Percentiles rank a stretch among this genome's conserved stretches.
phyloP scores from a whole-genome alignment of 2,113 vertebrate genomes.

The Antigone vipio region DNA sequence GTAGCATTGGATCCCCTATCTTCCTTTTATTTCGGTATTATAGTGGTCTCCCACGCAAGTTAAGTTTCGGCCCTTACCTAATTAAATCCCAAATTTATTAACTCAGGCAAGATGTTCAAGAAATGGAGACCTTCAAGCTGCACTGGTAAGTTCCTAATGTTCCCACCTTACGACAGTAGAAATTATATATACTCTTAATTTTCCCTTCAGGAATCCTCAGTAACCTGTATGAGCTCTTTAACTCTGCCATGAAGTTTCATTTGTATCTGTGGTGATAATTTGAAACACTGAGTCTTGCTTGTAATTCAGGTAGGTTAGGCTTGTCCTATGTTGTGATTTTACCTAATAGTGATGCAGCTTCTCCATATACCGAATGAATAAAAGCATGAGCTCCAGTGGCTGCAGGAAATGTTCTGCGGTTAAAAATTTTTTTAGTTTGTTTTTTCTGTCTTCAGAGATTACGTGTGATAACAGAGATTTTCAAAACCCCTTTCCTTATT shows the following conservation, averaged over 20 bases:
- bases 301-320: neutral
- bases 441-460: neutral
- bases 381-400: neutral
- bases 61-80: neutral
- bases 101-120: neutral
- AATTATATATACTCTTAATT: neutral
- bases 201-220: neutral
- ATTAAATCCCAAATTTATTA: neutral
- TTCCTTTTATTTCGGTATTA: neutral
- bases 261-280: neutral
- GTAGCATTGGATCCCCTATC: neutral
- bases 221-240: neutral
- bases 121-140: neutral
- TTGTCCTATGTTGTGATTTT: neutral
- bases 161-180: neutral
- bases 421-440: neutral
- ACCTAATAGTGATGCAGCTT: neutral
- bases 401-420: conserved; percentile 2
- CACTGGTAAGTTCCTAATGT: neutral
- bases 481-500: neutral
- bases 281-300: neutral
- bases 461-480: neutral
- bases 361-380: neutral
- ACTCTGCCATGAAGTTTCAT: neutral
- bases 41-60: neutral